Evolutionary conservation across 1,140 invertebrate genomes (phyloP).

Genomic region (Homalodisca vitripennis): DNA sequence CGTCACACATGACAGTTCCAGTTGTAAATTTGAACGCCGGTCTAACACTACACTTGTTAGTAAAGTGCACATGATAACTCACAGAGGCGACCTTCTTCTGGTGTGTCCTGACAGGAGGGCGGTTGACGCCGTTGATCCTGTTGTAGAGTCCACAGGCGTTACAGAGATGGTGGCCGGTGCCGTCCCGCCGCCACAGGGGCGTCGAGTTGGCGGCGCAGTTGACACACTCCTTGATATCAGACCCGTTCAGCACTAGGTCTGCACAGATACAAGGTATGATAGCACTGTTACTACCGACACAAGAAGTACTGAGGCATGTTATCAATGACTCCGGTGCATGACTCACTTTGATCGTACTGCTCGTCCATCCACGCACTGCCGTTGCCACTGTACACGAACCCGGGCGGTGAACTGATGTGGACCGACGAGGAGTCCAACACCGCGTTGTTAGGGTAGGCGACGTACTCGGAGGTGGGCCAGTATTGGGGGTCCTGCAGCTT

Average conservation of each 20-base stretch:
- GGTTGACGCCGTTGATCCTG: slow-evolving; percentile 83
- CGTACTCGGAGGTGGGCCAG: slow-evolving; percentile 20
- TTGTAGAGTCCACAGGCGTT: slow-evolving; percentile 85
- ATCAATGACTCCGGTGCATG: too few species aligned
- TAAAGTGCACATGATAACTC: slow-evolving; percentile 28
- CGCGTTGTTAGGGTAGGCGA: slow-evolving; percentile 10
- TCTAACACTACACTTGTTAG: too few species aligned
- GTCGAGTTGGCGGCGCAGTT: slow-evolving; percentile 86
- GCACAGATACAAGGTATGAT: background rate
- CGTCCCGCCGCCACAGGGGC: slow-evolving; percentile 85
- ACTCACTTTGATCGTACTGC: slow-evolving; percentile 39
- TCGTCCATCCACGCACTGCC: slow-evolving; percentile 37
- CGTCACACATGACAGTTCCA: too few species aligned
- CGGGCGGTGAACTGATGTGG: background rate
- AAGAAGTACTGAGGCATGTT: too few species aligned
- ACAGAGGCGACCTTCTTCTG: slow-evolving; percentile 45
- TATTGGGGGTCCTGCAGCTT: slow-evolving; percentile 23
- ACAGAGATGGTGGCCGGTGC: slow-evolving; percentile 86
- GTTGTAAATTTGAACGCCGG: too few species aligned
- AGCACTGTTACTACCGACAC: background rate
- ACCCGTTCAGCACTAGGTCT: slow-evolving; percentile 35
- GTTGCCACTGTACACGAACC: slow-evolving; percentile 31
- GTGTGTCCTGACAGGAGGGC: slow-evolving; percentile 61
- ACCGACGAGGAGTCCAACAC: background rate
- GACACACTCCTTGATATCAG: slow-evolving; percentile 78